A percentile compares a stretch with the other conserved stretches of the same genome.
Conservation (phyloP, 2,113 vertebrate genomes). For the Ochotona princeps region DNA sequence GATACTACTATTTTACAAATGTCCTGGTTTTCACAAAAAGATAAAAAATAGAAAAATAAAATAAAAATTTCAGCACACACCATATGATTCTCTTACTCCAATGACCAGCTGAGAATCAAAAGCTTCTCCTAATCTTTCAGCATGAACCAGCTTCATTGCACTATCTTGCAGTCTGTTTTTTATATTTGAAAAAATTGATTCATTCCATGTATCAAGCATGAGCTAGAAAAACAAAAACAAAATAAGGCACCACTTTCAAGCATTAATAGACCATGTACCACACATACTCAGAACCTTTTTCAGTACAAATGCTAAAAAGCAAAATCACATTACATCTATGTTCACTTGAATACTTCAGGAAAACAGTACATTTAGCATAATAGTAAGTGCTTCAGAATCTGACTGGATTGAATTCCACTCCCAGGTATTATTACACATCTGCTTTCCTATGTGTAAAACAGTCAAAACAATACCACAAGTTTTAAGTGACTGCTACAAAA, state of each 20-base stretch:
- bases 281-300: background rate
- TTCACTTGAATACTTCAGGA: background rate
- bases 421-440: constrained; percentile 21
- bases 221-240: constrained; percentile 86
- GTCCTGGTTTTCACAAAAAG: constrained; percentile 23
- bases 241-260: constrained; percentile 47
- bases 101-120: constrained; percentile 99
- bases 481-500: constrained; percentile 43
- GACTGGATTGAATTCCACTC: background rate
- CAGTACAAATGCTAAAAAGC: constrained; percentile 49
- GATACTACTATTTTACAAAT: background rate
- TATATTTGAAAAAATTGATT: constrained; percentile 99
- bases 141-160: constrained; percentile 99
- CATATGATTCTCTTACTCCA: constrained; percentile 98
- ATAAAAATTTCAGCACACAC: constrained; percentile 84
- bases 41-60: background rate
- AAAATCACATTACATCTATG: background rate
- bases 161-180: constrained; percentile 98
- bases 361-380: constrained; percentile 5
- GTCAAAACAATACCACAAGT: constrained; percentile 6
- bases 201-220: constrained; percentile 99
- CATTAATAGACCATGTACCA: constrained; percentile 2
- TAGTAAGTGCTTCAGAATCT: background rate
- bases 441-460: constrained; percentile 26
- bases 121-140: constrained; percentile 97